Base-by-base conservation (phyloP, 2,113 vertebrate species). In the Myocastor coypus region DNA sequence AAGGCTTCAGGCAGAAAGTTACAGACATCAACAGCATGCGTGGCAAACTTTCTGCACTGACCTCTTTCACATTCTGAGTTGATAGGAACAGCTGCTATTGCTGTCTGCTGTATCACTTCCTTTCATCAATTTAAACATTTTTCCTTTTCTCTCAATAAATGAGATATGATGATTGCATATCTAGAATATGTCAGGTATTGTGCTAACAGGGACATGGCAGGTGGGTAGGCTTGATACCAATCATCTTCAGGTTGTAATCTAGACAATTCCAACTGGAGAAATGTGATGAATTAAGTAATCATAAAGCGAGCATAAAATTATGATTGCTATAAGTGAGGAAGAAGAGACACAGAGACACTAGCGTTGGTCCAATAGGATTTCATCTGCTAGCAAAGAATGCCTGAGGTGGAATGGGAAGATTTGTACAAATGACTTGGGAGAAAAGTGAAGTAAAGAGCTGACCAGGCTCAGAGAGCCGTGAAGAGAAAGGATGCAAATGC, bases 21-120 rank as follows among this genome's bases (percentile, higher is more conserved):
- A 4, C 7, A 42, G 13, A 81, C 40, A 14, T 26, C 5, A 1
- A 63, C 22, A 83, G 34, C 9, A 11, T 26, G 24, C 1, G 2
- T 11, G 17, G 24, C 0, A n/a, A n/a, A n/a, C 19, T 6, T 1
- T n/a, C n/a, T 61, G 2, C 3, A 14, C 3, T 59, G n/a, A 52
- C 14, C 8, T 42, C 20, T 17, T 40, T 3, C 17, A 7, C 12
- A 3, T 22, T 24, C 50, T 55, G 93, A 5, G 1, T 11, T n/a
- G n/a, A 30, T 10, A 50, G n/a, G 28, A 24, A 30, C 2, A 12
- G 4, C 16, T 46, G 6, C 28, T 66, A 28, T 26, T 1, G 34
- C 8, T 34, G 32, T 46, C 66, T 73, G 12, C 12, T 28, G 6
- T 22, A 37, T 32, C 12, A n/a, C 40, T 89, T 75, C 66, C 71